A percentile compares a stretch with the other conserved stretches of the same genome.
Conservation (phyloP, 2,888 invertebrate species). For the Cybosia mesomella region DNA sequence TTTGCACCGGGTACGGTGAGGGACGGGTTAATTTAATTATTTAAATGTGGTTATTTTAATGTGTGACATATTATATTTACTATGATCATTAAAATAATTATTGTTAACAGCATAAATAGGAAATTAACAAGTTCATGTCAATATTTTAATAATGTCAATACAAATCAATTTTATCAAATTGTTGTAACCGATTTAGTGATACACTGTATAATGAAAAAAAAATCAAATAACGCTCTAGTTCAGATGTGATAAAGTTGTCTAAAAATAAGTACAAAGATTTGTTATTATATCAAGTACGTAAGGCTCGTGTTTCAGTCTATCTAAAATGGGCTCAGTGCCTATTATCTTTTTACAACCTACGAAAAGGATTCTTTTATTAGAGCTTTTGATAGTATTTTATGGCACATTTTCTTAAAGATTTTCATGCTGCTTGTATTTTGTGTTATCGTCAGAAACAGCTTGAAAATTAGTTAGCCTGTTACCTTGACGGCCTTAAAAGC, state of each 20-base stretch:
- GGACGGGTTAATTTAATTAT: no score
- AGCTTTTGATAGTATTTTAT: neutral
- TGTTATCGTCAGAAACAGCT: neutral
- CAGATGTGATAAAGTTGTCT: neutral
- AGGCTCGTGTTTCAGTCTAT: neutral
- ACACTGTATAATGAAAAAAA: constrained; percentile 19
- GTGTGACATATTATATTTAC: no score
- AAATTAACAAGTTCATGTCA: no score
- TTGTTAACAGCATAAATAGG: no score
- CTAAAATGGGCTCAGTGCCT: neutral
- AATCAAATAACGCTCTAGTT: neutral
- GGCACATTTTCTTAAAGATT: neutral
- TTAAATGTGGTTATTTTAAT: no score
- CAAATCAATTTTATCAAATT: constrained; percentile 47
- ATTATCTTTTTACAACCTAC: neutral
- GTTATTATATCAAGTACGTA: neutral
- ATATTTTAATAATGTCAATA: no score
- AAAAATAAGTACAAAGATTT: neutral
- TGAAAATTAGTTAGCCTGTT: neutral
- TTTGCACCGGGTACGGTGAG: no score
- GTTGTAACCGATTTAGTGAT: constrained; percentile 33
- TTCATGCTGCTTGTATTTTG: neutral
- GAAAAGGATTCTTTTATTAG: neutral
- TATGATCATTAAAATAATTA: no score
- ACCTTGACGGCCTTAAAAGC: no score